phyloP scores from a whole-genome alignment of 2,113 vertebrate genomes.

The Alectura lathami region DNA sequence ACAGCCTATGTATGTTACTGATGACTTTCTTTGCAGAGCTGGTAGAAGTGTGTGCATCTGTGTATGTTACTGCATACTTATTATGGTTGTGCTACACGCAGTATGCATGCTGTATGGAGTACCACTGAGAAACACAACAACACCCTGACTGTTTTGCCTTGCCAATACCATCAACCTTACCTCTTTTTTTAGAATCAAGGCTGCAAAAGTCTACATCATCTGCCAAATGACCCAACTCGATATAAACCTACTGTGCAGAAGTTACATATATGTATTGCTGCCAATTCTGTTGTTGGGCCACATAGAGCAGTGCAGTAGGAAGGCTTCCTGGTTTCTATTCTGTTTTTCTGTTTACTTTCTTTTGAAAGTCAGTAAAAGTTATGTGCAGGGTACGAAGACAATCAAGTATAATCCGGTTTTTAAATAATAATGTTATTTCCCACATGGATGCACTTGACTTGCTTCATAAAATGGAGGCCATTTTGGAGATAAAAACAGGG shows the following conservation, averaged over 20 bases:
- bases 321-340: neutral
- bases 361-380: neutral
- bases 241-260: neutral
- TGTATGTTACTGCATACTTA: neutral
- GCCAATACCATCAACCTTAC: rapidly evolving
- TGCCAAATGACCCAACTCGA: neutral
- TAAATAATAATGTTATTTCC: neutral
- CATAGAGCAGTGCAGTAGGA: neutral
- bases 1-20: neutral
- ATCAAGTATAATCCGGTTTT: neutral
- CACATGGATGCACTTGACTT: neutral
- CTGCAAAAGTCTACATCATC: neutral
- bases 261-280: neutral
- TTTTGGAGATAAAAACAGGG: neutral
- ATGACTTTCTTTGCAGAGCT: neutral
- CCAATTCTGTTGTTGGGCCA: neutral
- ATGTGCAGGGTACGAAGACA: neutral
- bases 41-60: neutral
- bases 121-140: neutral
- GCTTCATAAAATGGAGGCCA: neutral
- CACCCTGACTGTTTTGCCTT: neutral
- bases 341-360: neutral
- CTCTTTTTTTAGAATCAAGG: neutral
- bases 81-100: neutral
- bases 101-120: neutral